These are phyloP conservation scores for Marisa cornuarietis DNA, from an alignment of 1,140 invertebrate genomes.

Conservation along the genomic window DNA sequence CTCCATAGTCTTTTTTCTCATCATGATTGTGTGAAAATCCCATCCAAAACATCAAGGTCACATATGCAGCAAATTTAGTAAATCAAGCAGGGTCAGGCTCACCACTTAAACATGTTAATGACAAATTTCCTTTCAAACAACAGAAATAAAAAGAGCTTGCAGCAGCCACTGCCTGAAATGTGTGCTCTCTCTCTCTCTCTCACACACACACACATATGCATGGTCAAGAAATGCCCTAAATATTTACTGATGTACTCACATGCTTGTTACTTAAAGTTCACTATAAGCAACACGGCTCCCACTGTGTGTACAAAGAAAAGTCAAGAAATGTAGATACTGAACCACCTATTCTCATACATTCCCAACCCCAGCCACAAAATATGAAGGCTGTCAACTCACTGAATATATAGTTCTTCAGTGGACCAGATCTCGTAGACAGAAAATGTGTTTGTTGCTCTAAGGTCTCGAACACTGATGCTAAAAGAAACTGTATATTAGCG, in stretches of 20 bases:
- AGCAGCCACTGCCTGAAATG: too few species aligned
- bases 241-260: too few species aligned
- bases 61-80: background rate
- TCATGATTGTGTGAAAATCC: background rate
- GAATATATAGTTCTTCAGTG: conserved; percentile 35
- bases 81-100: background rate
- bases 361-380: background rate
- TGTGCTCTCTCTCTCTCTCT: too few species aligned
- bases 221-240: background rate
- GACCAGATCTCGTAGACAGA: conserved; percentile 53
- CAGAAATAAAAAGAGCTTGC: too few species aligned
- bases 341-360: too few species aligned
- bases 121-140: background rate
- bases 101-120: background rate
- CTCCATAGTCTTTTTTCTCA: background rate
- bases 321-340: background rate
- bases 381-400: conserved; percentile 27
- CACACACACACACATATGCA: too few species aligned
- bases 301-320: background rate
- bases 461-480: conserved; percentile 47
- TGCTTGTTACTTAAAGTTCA: background rate
- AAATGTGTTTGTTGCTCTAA: conserved; percentile 39
- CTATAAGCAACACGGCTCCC: background rate
- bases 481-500: conserved; percentile 18
- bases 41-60: background rate